phyloP scores from a whole-genome alignment of 2,888 invertebrate species.

The Nomada fabriciana region DNA sequence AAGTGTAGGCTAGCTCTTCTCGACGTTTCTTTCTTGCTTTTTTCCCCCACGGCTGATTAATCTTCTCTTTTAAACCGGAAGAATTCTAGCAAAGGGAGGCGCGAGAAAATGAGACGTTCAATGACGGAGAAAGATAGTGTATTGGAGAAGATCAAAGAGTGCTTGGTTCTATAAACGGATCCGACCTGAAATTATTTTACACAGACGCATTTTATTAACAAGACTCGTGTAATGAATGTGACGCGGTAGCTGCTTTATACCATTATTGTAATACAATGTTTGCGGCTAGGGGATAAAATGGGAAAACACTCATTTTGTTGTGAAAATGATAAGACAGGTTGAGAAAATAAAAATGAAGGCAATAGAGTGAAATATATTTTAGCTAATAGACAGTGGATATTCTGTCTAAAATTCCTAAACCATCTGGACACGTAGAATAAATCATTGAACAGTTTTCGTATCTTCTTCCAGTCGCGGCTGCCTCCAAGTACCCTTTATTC shows the following conservation, averaged over 20 bases:
- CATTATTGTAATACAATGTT: not conserved
- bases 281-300: too few relatives aligned
- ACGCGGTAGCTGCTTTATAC: slow-evolving; percentile 1
- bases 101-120: slow-evolving; percentile 4
- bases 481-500: slow-evolving; percentile 87
- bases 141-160: slow-evolving; percentile 18
- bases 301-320: too few relatives aligned
- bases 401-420: slow-evolving; percentile 87
- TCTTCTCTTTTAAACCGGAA: slow-evolving; percentile 3
- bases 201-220: slow-evolving; percentile 12
- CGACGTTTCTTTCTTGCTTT: not conserved
- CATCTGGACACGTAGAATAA: slow-evolving; percentile 88
- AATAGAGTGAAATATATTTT: not conserved
- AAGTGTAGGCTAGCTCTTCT: not conserved
- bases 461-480: slow-evolving; percentile 87
- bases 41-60: slow-evolving; percentile 18
- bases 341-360: too few relatives aligned
- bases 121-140: not conserved
- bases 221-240: not conserved
- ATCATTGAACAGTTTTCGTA: slow-evolving; percentile 88
- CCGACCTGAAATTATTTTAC: slow-evolving; percentile 3
- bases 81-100: not conserved
- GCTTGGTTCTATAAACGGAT: not conserved
- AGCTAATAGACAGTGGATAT: slow-evolving; percentile 66
- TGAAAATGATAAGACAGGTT: too few relatives aligned